Base-by-base conservation (phyloP, 2,797 vertebrate genomes). In the Periparus ater region DNA sequence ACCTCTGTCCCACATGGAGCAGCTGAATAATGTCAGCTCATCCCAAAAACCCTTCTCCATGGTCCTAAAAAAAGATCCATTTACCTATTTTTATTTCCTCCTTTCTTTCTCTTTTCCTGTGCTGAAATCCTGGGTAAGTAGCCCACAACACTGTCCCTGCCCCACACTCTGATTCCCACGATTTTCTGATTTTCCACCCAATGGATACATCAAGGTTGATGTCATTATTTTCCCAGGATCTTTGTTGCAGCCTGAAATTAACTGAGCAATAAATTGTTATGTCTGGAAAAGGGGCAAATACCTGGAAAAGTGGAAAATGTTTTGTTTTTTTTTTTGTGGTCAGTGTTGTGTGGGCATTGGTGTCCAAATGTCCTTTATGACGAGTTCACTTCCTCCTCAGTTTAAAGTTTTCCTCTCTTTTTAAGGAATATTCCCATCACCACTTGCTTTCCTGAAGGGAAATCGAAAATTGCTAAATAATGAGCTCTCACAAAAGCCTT, bases 51-150 rank as follows among this genome's bases (percentile, higher is more conserved):
- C 50, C 29, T 57, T 73, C 13, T 74, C 27, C 47, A 48, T 48
- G 13, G 3, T 70, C 16, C n/a, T 18, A 44, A 61, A 61, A 60
- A 79, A 44, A 32, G 3, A 38, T 25, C 23, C 3, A 21, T 48
- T 79, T 50, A 16, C 19, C 9, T 9, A 1, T 29, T 55, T 79
- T 19, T 15, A 9, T 36, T 21, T 22, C 3, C 12, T 65, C 11
- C 47, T 92, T 94, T 85, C 4, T 75, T 81, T 89, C 51, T 90
- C 47, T 40, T 73, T 73, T 70, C 30, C 55, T 77, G 10, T 36
- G 38, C 45, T 65, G 73, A 86, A 84, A 29, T 60, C n/a, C 10
- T 26, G 11, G 95, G 95, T 96, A 96, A 96, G 90, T 96, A 89
- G 13, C 54, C 22, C 4, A 3, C 32, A 27, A 7, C 27, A 21